Conservation (phyloP, 2,797 vertebrate genomes). For the Gobionotothen gibberifrons region DNA sequence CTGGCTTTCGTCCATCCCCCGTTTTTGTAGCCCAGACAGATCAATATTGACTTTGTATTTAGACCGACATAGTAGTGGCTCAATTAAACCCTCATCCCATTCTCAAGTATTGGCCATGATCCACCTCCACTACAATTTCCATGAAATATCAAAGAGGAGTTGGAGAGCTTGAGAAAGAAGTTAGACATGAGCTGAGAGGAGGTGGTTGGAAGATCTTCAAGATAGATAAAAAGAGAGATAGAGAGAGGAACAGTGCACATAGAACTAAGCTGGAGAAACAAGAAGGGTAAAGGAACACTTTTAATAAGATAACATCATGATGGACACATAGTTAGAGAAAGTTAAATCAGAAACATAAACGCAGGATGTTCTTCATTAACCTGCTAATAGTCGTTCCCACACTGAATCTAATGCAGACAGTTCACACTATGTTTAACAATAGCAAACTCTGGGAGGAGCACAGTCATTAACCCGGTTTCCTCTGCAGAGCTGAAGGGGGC, state of each 20-base stretch:
- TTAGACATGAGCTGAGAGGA: background rate
- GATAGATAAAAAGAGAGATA: background rate
- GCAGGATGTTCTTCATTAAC: slow-evolving; percentile 48
- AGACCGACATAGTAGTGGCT: slow-evolving; percentile 45
- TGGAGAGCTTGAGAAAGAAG: slow-evolving; percentile 9
- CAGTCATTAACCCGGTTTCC: slow-evolving; percentile 44
- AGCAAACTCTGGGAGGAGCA: slow-evolving; percentile 23
- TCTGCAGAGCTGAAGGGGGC: slow-evolving; percentile 17
- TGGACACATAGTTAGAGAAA: background rate
- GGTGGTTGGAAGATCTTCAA: background rate
- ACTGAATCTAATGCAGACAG: slow-evolving; percentile 11
- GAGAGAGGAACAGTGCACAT: background rate
- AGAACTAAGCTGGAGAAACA: background rate
- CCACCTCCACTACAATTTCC: too few species aligned
- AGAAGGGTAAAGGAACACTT: background rate
- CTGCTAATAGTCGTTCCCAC: slow-evolving; percentile 34
- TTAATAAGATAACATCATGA: slow-evolving; percentile 5
- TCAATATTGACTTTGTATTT: slow-evolving; percentile 67
- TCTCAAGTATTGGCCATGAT: slow-evolving; percentile 29
- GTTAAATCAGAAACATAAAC: slow-evolving; percentile 21
- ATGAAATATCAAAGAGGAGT: slow-evolving; percentile 14
- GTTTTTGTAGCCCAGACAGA: slow-evolving; percentile 48
- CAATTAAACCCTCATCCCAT: slow-evolving; percentile 42
- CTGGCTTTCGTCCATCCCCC: slow-evolving; percentile 32
- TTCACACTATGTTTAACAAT: slow-evolving; percentile 35